Percentiles rank a stretch among this genome's conserved stretches.
These are phyloP conservation scores for Euwallacea similis DNA, from an alignment of 1,140 invertebrate genomes.

Conservation along the genomic window DNA sequence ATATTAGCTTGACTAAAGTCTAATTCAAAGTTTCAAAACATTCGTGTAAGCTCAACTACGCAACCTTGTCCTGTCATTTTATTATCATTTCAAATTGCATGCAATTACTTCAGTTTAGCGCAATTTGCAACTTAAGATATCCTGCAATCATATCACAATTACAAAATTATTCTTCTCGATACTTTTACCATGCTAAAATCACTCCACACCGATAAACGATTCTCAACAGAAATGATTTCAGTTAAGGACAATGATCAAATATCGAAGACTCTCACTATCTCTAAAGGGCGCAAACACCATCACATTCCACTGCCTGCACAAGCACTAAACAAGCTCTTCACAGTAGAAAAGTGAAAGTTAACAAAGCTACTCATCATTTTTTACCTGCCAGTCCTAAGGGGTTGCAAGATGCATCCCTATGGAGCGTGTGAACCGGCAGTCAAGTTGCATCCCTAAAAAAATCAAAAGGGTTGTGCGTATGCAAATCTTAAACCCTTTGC, in stretches of 20 bases:
- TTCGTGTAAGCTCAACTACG: not conserved
- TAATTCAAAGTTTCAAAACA: no score
- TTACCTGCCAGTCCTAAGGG: constrained; percentile 2
- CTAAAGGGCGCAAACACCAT: not conserved
- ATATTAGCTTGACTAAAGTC: no score
- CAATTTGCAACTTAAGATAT: constrained; percentile 10
- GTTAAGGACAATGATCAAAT: no score
- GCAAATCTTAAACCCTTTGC: constrained; percentile 21
- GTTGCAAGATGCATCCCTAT: constrained; percentile 19
- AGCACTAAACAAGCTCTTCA: constrained; percentile 8
- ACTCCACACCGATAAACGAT: no score
- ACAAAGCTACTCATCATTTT: constrained; percentile 30
- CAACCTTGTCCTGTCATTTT: constrained; percentile 3
- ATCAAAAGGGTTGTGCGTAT: constrained; percentile 20
- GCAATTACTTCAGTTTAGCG: not conserved
- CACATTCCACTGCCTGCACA: constrained; percentile 1
- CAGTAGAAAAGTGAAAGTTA: constrained; percentile 24
- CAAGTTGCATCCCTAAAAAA: constrained; percentile 26
- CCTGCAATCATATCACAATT: not conserved
- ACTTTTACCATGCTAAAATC: no score
- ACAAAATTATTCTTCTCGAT: not conserved
- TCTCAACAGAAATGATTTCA: no score
- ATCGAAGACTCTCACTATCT: no score
- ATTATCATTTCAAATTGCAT: constrained; percentile 13
- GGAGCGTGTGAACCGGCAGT: constrained; percentile 28